These are phyloP conservation scores for Luperina nickerlii DNA, from an alignment of 2,888 invertebrate genomes.

Conservation along the genomic window DNA sequence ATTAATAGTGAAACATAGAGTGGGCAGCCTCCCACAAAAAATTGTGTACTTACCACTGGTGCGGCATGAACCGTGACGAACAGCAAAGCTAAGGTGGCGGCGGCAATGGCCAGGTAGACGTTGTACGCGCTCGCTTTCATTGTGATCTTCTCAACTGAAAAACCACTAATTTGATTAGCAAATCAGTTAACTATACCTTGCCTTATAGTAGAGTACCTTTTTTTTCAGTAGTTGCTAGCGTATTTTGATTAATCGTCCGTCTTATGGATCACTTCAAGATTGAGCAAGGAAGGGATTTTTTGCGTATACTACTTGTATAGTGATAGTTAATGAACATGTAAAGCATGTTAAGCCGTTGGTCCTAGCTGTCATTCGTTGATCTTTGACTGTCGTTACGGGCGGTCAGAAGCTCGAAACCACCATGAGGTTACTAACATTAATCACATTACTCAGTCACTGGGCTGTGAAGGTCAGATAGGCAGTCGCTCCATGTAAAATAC, in stretches of 20 bases:
- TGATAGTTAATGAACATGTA: neutral
- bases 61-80: conserved; percentile 77
- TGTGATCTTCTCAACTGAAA: conserved; percentile 62
- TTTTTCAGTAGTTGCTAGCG: neutral
- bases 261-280: neutral
- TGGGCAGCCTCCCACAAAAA: neutral
- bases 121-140: conserved; percentile 79
- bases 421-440: too few relatives aligned
- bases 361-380: neutral
- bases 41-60: conserved; percentile 79
- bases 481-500: too few relatives aligned
- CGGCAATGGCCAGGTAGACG: conserved; percentile 73
- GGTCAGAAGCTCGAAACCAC: neutral
- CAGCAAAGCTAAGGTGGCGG: conserved; percentile 77
- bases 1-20: neutral
- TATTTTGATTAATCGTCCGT: neutral
- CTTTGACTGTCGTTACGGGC: neutral
- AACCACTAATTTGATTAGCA: conserved; percentile 41
- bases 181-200: conserved; percentile 3
- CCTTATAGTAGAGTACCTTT: neutral
- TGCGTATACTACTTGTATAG: neutral
- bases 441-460: too few relatives aligned
- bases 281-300: too few relatives aligned
- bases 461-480: too few relatives aligned
- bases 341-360: neutral